Evolutionary conservation across 2,113 vertebrate species (phyloP).

Genomic region (Archocentrus centrarchus): DNA sequence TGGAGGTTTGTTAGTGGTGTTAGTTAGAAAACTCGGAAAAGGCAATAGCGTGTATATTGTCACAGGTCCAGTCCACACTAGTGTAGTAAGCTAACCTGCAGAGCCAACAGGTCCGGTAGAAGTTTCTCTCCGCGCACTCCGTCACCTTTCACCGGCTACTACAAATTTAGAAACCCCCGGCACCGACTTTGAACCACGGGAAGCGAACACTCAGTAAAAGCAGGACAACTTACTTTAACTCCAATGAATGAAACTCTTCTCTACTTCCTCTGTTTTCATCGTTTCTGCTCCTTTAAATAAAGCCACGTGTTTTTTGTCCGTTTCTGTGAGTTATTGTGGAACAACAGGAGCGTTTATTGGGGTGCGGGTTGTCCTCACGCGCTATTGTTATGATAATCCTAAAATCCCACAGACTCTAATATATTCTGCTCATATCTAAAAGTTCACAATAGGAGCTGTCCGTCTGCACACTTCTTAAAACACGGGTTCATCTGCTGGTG

Average conservation of each 20-base stretch:
- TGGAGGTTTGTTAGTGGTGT: neutral
- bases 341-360: conserved; percentile 42
- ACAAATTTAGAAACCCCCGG: neutral
- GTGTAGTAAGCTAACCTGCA: neutral
- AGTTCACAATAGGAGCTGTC: conserved; percentile 37
- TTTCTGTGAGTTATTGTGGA: conserved; percentile 19
- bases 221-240: conserved; percentile 75
- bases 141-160: neutral
- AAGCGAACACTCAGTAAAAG: neutral
- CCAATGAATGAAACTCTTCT: conserved; percentile 23
- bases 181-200: neutral
- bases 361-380: conserved; percentile 12
- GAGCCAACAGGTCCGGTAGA: neutral
- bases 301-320: conserved; percentile 69
- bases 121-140: neutral
- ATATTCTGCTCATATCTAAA: conserved; percentile 31
- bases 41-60: neutral
- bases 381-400: conserved; percentile 75
- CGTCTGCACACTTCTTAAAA: conserved; percentile 13
- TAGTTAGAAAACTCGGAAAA: neutral
- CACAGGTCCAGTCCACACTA: neutral
- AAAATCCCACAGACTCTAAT: conserved; percentile 6
- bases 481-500: conserved; percentile 8
- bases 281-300: conserved; percentile 63
- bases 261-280: conserved; percentile 52